phyloP scores from a whole-genome alignment of 2,797 vertebrate genomes.

The Eulemur rubriventer region DNA sequence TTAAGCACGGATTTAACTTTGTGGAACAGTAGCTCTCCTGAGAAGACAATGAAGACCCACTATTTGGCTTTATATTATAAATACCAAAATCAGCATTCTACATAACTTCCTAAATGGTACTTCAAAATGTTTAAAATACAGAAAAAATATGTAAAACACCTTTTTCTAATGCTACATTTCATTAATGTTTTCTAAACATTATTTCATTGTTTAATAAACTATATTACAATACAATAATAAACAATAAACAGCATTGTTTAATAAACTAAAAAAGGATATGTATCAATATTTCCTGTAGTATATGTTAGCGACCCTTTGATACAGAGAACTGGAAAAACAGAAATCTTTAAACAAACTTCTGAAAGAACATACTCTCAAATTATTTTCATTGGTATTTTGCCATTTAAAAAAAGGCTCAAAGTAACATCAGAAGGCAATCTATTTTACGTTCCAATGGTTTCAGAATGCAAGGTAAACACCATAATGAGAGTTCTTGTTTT shows the following conservation, averaged over 20 bases:
- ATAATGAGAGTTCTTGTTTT: neutral
- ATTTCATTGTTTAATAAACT: slow-evolving; percentile 16
- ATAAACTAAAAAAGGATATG: neutral
- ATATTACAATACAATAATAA: too few relatives aligned
- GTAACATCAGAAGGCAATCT: neutral
- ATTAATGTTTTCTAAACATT: slow-evolving; percentile 7
- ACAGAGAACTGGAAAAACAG: neutral
- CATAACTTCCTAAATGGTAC: neutral
- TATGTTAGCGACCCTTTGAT: neutral
- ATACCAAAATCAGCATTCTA: neutral
- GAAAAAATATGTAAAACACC: neutral
- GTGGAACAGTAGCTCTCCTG: neutral
- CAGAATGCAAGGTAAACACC: neutral
- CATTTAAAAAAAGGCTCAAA: neutral
- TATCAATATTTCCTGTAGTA: neutral
- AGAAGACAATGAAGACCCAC: neutral
- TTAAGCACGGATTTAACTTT: neutral
- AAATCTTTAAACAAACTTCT: neutral
- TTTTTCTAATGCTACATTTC: neutral
- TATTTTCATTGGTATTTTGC: slow-evolving; percentile 12
- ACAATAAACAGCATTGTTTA: neutral
- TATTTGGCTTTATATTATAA: neutral
- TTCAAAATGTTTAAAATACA: slow-evolving; percentile 42
- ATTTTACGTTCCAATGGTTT: neutral
- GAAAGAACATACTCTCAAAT: neutral